Evolutionary conservation across 2,888 invertebrate genomes (phyloP), one percentile per base, ranked within the genome.

Genomic region (Chrysodeixis includens): DNA sequence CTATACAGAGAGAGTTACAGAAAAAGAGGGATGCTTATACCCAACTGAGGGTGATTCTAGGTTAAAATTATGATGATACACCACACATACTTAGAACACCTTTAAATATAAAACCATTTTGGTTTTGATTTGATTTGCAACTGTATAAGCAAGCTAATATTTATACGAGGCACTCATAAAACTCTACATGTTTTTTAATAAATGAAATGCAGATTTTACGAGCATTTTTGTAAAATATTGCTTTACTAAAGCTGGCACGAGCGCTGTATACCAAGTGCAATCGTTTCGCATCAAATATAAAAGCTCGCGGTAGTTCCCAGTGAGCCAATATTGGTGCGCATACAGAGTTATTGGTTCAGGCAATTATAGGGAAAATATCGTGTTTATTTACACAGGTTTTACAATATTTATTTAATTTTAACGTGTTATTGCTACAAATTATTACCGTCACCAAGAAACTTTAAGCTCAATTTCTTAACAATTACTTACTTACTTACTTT

Each of bases 161-260:
- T n/a, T 4, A 40, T n/a, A 40, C 40, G 6, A 5, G n/a, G n/a
- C 40, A 40, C n/a, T 40, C 6, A 40, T n/a, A 6, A 40, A 40
- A 35, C 1, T n/a, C n/a, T 40, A n/a, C n/a, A 40, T n/a, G 5
- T n/a, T n/a, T 40, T 14, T 40, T 35, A 35, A n/a, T 5, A 40
- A n/a, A 40, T n/a, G n/a, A 40, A 40, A 40, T 40, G 40, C 40
- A 40, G 40, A n/a, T n/a, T 40, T 40, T n/a, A 40, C 40, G 40
- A 40, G 40, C n/a, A 40, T 40, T 40, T 40, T 40, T 40, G 40
- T 40, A 40, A 40, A n/a, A 40, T 40, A 40, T 40, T n/a, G 40
- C 40, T 40, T 5, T 12, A 40, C 40, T 40, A n/a, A 40, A n/a
- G 40, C 40, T n/a, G 40, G 40, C 1, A 40, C 40, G 40, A 6